Percentiles rank a stretch among this genome's conserved stretches.
Conservation (phyloP, 1,140 invertebrate genomes). For the Ceratosolen solmsi region DNA sequence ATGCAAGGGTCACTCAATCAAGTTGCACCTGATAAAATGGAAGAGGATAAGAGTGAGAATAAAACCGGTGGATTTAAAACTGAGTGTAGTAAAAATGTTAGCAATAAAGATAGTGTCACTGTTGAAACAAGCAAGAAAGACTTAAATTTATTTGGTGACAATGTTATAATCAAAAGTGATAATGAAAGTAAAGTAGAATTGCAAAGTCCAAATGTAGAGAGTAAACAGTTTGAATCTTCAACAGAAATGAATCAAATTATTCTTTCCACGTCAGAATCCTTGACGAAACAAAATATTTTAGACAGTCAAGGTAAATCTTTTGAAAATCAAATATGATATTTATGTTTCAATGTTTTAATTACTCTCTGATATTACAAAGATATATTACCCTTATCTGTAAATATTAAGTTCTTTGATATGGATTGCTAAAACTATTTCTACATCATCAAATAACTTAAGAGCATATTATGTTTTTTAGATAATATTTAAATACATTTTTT, state of each 20-base stretch:
- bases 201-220: slow-evolving; percentile 35
- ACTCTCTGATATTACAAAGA: neutral
- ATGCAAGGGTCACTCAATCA: slow-evolving; percentile 80
- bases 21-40: slow-evolving; percentile 62
- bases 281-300: slow-evolving; percentile 49
- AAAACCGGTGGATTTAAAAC: slow-evolving; percentile 57
- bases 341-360: neutral
- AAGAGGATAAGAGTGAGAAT: slow-evolving; percentile 64
- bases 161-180: slow-evolving; percentile 6
- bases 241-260: slow-evolving; percentile 33
- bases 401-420: neutral
- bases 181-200: slow-evolving; percentile 26
- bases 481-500: too few species aligned
- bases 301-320: slow-evolving; percentile 60
- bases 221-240: slow-evolving; percentile 46
- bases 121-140: slow-evolving; percentile 48
- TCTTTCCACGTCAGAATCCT: slow-evolving; percentile 28
- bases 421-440: neutral
- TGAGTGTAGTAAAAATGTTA: slow-evolving; percentile 50
- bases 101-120: slow-evolving; percentile 44
- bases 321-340: too few species aligned
- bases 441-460: too few species aligned
- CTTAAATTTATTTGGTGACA: slow-evolving; percentile 44
- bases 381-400: neutral
- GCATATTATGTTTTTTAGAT: too few species aligned